Evolutionary conservation across 2,888 invertebrate genomes (phyloP), one percentile per base, ranked within the genome.

Genomic region (Archips xylosteana): DNA sequence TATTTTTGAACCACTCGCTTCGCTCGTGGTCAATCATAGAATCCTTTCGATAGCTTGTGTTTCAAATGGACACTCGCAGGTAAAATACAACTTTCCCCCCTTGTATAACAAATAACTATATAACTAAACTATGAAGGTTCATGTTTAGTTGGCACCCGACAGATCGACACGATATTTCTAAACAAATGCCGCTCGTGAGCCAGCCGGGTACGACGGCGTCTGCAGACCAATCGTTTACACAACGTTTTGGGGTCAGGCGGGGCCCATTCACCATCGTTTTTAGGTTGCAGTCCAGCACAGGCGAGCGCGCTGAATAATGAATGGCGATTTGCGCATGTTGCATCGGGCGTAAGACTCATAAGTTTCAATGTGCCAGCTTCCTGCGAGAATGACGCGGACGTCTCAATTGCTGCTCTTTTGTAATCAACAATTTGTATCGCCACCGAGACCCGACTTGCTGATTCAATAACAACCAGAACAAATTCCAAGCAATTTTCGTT

Each of bases 351-450:
- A 54, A 54, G 87, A 89, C 89, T 49, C 51, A 92, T 92, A 91
- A 92, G 89, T 92, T 90, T 91, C 92, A 93, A 94, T 92, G 88
- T 88, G 87, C 79, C 78, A 84, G 82, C 85, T 92, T 93, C 92
- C 93, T 92, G 92, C 88, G 87, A 39, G 68, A 42, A 70, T 69
- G 74, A 76, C 84, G 83, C 86, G 89, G 89, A 92, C 91, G 88
- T 89, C 90, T 92, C 92, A 93, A 93, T 93, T 92, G 92, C 87
- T 91, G 91, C 92, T 93, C 94, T 93, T 94, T 93, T 93, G 92
- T 93, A 92, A 93, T 92, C 91, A 91, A 87, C 92, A 89, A 92
- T 92, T 90, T 92, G 91, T 91, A 89, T 87, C 88, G 87, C 86
- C 88, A 89, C 86, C 87, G 87, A 81, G 82, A 85, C 84, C 82